Evolutionary conservation across 2,113 vertebrate genomes (phyloP), one percentile per base, ranked within the genome.

Genomic region (Chrysochloris asiatica): DNA sequence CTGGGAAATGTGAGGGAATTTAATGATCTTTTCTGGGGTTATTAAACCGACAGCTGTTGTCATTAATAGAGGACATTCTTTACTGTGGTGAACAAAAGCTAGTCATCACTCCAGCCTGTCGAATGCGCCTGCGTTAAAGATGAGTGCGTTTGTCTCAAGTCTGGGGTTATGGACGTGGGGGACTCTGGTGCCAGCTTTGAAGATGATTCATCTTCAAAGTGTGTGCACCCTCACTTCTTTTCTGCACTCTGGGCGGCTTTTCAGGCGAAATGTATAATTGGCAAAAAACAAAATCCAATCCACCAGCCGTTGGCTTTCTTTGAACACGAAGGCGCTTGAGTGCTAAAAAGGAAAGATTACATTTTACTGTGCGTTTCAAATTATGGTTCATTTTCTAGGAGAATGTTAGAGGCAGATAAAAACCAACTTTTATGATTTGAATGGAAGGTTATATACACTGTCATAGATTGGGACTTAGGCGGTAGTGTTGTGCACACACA

Each of bases 1-100:
- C 96, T 96, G 94, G 96, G 96, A 97, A 98, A 97, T 93, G 95
- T 89, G 95, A 96, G 96, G 94, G 88, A 97, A 96, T 97, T 96
- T 98, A 98, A 98, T 96, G 97, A 97, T 98, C 96, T 98, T 98
- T 98, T 97, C 96, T 96, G 96, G 96, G 98, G 97, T 98, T 98
- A 98, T 98, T 98, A 98, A 98, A 97, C 97, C 87, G 94, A 97
- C 98, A 98, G 98, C 98, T 98, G 98, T 97, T 98, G 97, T 97
- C 97, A 98, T 98, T 98, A 98, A 98, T 98, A 97, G 96, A 98
- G 97, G 97, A 97, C 97, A 97, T 97, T 97, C 92, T 97, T 98
- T 96, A 97, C 2, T 4, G 97, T 75, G 69, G 93, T 0, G 75
- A 95, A 93, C 91, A 95, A 96, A 97, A 45, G 83, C 94, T 79